Evolutionary conservation across 2,888 invertebrate species (phyloP), one percentile per base, ranked within the genome.

Genomic region (Phyllotreta striolata): DNA sequence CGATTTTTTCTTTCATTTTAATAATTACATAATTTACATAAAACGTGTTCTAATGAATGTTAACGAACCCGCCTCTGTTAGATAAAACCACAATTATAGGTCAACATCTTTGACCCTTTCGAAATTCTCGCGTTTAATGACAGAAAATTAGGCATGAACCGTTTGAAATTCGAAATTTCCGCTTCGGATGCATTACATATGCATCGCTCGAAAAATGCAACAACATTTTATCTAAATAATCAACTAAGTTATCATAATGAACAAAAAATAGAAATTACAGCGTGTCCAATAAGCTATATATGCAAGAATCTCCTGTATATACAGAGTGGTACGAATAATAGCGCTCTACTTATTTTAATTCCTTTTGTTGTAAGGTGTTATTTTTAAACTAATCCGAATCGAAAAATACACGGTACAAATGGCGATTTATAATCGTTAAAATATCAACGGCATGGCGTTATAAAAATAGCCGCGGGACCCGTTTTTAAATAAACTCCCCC

Each of bases 81-180:
- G 24, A 24, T 24, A 24, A 24, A 24, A 24, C 24, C 24, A 24
- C 24, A 24, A 24, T 24, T 24, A 24, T 35, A 49, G 49, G 34
- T 49, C 49, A 49, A 49, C 35, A 35, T 35, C 49, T 35, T 49
- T 49, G 49, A 49, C 49, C 49, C 49, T 49, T 49, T 49, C 35
- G 35, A 49, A 49, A 9, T 49, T 49, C 49, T 35, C 10, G 35
- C 35, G 10, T 49, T 47, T 49, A 49, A 49, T 49, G 49, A 49
- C 12, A 49, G 49, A 49, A 49, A 12, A 49, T 49, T 49, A 49
- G 49, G 49, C 35, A 35, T 49, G 37, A 49, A 49, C 35, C 12
- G 49, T 47, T 37, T 49, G 37, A 12, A 49, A 49, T 49, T 49
- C 37, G 49, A 49, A 49, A 49, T 49, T 34, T 49, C 49, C 49